Percentiles rank a stretch among this genome's conserved stretches.
Conservation (phyloP, 2,888 invertebrate genomes). For the Acrobasis consociella region DNA sequence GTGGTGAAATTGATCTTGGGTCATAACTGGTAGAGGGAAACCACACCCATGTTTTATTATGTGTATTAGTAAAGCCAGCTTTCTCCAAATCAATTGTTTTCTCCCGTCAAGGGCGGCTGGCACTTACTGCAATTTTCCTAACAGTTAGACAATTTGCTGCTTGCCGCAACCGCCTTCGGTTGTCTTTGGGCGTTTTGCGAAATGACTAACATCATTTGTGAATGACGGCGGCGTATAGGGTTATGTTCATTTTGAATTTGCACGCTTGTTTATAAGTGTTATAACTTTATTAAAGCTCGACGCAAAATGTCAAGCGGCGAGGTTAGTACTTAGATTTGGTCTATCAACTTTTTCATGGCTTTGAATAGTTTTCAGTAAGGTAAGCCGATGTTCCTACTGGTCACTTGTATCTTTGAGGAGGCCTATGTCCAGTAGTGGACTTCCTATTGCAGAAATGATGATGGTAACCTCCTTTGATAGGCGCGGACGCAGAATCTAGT, state of each 20-base stretch:
- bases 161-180: conserved; percentile 30
- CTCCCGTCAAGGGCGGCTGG: conserved; percentile 25
- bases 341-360: no score
- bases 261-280: neutral
- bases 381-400: no score
- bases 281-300: no score
- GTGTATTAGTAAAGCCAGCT: conserved; percentile 21
- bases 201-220: conserved; percentile 5
- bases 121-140: conserved; percentile 30
- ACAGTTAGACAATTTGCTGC: conserved; percentile 35
- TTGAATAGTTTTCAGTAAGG: no score
- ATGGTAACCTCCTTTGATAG: no score
- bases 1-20: neutral
- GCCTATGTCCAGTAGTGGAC: no score
- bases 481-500: no score
- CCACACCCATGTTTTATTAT: conserved; percentile 4
- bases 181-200: conserved; percentile 10
- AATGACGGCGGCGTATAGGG: conserved; percentile 5
- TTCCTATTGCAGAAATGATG: no score
- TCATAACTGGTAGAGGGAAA: neutral
- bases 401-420: no score
- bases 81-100: conserved; percentile 35
- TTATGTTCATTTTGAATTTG: neutral
- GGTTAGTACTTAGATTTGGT: no score
- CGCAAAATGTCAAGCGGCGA: no score